These are phyloP conservation scores for Bergia puertoricense DNA, from an alignment of 92 coral and sea anemone genomes.

Conservation along the genomic window DNA sequence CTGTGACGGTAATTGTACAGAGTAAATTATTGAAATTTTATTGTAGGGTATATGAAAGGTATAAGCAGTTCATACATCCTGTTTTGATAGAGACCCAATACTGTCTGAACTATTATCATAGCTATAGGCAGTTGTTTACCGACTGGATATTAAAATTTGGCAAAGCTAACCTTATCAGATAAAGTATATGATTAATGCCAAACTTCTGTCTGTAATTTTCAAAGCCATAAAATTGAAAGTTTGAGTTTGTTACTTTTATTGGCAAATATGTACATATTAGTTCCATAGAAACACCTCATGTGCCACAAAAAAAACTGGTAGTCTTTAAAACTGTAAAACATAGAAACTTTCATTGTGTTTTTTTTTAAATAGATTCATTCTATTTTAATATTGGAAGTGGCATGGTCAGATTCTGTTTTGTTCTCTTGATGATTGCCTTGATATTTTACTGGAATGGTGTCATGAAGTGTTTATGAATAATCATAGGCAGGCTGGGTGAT, in stretches of 20 bases:
- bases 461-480: neutral
- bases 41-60: neutral
- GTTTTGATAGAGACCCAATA: neutral
- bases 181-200: neutral
- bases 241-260: neutral
- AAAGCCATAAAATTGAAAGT: neutral
- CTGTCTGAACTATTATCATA: neutral
- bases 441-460: too few species aligned
- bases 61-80: neutral
- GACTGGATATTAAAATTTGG: neutral
- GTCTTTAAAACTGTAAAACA: neutral
- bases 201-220: neutral
- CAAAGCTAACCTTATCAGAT: neutral
- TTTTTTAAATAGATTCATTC: neutral
- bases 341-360: neutral
- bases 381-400: neutral
- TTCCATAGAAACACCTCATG: neutral
- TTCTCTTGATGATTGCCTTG: neutral
- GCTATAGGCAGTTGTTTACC: neutral
- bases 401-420: neutral
- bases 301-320: neutral
- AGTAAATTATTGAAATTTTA: neutral
- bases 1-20: too few species aligned
- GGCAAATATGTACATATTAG: too few species aligned
- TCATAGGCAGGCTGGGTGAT: neutral